These are phyloP conservation scores for Hanleya hanleyi DNA, from an alignment of 2,888 invertebrate species.

Conservation along the genomic window DNA sequence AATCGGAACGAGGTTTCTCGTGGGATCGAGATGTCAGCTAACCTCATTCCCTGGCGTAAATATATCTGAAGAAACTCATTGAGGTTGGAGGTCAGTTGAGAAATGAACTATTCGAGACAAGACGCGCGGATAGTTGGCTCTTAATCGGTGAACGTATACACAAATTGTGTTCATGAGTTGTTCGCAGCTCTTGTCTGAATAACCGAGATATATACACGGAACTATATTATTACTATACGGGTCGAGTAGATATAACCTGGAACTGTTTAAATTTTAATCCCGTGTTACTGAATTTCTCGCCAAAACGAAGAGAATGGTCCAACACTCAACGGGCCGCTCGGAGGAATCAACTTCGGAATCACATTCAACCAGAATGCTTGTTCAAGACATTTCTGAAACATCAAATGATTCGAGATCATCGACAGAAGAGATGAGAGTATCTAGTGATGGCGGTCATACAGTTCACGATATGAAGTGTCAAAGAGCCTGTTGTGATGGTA, in stretches of 20 bases:
- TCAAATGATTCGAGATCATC: not conserved
- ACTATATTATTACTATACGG: no score
- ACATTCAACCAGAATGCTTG: no score
- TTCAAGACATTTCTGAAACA: not conserved
- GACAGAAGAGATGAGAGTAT: not conserved
- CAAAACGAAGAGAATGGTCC: no score
- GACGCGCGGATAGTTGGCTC: not conserved
- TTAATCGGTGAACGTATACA: not conserved
- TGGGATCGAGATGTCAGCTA: not conserved
- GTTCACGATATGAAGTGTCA: not conserved
- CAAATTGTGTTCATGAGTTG: not conserved
- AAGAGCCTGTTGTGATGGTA: not conserved
- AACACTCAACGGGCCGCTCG: no score
- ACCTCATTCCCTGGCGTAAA: no score
- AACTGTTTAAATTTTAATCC: no score
- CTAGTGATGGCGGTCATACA: not conserved
- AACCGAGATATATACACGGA: no score
- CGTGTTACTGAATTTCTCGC: no score
- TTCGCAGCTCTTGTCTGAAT: no score
- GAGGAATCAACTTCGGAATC: no score
- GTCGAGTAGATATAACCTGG: no score
- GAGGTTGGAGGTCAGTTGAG: slow-evolving; percentile 1
- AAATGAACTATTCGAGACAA: not conserved
- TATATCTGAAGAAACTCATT: not conserved
- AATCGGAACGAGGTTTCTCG: not conserved